Evolutionary conservation across 2,797 vertebrate species (phyloP).

Genomic region (Iguana delicatissima): DNA sequence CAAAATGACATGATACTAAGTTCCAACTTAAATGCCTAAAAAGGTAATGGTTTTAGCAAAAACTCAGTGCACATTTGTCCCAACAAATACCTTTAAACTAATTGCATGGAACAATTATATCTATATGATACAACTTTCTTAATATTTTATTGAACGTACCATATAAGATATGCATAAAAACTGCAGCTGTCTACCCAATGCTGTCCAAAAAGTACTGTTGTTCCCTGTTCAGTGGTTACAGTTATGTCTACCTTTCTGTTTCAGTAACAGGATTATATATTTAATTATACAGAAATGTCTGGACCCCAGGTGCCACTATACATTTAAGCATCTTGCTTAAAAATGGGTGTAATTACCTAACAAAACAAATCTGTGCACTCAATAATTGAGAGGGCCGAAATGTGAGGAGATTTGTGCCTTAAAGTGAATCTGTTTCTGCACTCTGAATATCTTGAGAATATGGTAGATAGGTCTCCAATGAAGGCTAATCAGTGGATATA

Average conservation of each 20-base stretch:
- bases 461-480: too few relatives aligned
- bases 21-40: constrained; percentile 19
- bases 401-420: too few relatives aligned
- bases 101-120: not conserved
- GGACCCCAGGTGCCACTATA: not conserved
- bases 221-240: not conserved
- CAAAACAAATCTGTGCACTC: too few relatives aligned
- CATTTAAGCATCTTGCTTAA: not conserved
- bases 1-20: not conserved
- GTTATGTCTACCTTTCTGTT: not conserved
- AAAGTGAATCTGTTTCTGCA: too few relatives aligned
- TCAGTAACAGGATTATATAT: not conserved
- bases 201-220: not conserved
- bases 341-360: not conserved
- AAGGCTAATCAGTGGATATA: too few relatives aligned
- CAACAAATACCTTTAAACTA: not conserved
- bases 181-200: not conserved
- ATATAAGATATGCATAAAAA: not conserved
- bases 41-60: constrained; percentile 2
- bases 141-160: too few relatives aligned
- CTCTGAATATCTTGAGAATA: too few relatives aligned
- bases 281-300: not conserved
- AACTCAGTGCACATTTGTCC: not conserved
- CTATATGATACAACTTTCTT: not conserved
- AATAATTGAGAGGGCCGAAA: too few relatives aligned